Conservation (phyloP, 2,888 invertebrate genomes). For the Drosophila diplacantha region DNA sequence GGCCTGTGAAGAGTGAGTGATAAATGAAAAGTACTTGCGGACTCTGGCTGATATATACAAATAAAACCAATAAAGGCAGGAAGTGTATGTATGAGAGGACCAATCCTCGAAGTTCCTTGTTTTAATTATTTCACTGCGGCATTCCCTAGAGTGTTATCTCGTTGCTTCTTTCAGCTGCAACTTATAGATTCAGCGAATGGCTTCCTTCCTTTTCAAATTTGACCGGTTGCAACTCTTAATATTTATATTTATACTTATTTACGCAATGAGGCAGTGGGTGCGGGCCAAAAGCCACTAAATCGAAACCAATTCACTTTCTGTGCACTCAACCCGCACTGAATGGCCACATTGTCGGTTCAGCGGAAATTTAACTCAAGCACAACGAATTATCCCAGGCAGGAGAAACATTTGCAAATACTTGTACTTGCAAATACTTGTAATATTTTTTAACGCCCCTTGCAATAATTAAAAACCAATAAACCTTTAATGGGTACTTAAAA, state of each 20-base stretch:
- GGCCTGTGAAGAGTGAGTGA: conserved; percentile 35
- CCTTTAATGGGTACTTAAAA: conserved; percentile 4
- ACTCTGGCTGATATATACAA: conserved; percentile 20
- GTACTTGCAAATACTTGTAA: neutral
- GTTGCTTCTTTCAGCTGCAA: neutral
- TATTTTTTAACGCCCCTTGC: neutral
- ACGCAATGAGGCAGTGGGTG: conserved; percentile 31
- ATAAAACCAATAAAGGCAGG: conserved; percentile 21
- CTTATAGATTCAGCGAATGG: neutral
- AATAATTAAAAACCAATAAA: neutral
- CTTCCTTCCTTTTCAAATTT: conserved; percentile 42
- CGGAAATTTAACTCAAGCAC: conserved; percentile 28
- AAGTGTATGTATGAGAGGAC: conserved; percentile 25
- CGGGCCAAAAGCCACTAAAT: conserved; percentile 13
- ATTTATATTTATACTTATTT: conserved; percentile 13
- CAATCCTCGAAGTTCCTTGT: conserved; percentile 17
- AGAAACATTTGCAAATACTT: conserved; percentile 20
- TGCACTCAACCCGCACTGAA: conserved; percentile 61
- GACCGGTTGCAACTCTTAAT: conserved; percentile 13
- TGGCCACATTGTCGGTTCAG: conserved; percentile 45
- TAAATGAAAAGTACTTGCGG: conserved; percentile 47
- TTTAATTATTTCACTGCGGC: conserved; percentile 11
- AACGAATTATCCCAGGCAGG: conserved; percentile 47
- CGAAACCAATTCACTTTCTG: conserved; percentile 46
- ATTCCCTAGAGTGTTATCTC: conserved; percentile 6